Percentiles rank a stretch among this genome's conserved stretches.
phyloP scores from a whole-genome alignment of 1,140 invertebrate species.

The Drosophila baimaii region DNA sequence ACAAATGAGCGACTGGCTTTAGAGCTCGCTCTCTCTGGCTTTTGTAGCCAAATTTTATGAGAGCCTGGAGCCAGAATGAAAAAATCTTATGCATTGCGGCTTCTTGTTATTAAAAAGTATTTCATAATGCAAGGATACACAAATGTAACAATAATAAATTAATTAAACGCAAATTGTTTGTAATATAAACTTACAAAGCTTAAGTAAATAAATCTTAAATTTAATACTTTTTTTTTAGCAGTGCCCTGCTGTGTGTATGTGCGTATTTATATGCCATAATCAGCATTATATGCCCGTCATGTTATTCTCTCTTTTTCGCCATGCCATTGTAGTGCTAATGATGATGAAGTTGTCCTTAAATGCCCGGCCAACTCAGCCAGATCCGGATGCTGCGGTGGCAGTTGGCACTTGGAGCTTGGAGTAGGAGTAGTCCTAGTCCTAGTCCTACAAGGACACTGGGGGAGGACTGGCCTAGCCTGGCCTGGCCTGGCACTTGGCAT shows the following conservation, averaged over 20 bases:
- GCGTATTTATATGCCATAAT: conserved; percentile 78
- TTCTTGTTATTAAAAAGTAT: too few species aligned
- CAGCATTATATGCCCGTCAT: conserved; percentile 71
- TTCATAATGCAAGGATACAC: too few species aligned
- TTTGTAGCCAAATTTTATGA: too few species aligned
- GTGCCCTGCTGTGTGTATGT: conserved; percentile 30
- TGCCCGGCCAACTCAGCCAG: conserved; percentile 60
- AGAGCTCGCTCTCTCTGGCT: too few species aligned
- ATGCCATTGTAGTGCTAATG: conserved; percentile 75
- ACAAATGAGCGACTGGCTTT: too few species aligned
- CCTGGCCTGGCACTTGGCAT: conserved; percentile 49
- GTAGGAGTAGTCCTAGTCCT: conserved; percentile 8
- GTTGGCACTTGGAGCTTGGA: conserved; percentile 46
- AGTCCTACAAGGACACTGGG: neutral
- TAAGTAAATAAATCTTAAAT: too few species aligned
- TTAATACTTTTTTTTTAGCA: neutral
- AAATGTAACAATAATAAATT: too few species aligned
- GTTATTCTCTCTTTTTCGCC: conserved; percentile 49
- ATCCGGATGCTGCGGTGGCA: conserved; percentile 60
- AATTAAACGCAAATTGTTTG: too few species aligned
- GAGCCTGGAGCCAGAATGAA: too few species aligned
- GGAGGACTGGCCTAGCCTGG: neutral
- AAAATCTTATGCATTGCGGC: too few species aligned
- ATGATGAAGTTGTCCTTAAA: conserved; percentile 82
- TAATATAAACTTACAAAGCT: too few species aligned